phyloP scores from a whole-genome alignment of 1,140 invertebrate species.

The Paralvinella palmiformis region DNA sequence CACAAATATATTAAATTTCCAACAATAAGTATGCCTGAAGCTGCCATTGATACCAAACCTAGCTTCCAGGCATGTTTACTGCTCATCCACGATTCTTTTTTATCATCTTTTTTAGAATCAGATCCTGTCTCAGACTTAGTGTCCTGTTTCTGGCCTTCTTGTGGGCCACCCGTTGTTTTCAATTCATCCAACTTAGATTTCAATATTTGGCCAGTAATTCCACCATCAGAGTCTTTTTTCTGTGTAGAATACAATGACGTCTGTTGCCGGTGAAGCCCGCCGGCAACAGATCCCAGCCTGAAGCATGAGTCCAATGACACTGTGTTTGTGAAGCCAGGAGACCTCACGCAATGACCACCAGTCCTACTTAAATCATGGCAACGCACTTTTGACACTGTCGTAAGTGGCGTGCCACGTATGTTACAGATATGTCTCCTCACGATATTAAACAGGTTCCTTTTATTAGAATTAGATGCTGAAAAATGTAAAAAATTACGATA shows the following conservation, averaged over 20 bases:
- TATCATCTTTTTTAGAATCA: constrained; percentile 12
- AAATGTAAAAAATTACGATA: background rate
- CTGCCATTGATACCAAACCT: constrained; percentile 11
- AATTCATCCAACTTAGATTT: constrained; percentile 1
- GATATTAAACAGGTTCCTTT: background rate
- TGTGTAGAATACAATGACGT: background rate
- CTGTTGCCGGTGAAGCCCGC: background rate
- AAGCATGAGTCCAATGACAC: no score
- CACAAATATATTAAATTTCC: constrained; percentile 43
- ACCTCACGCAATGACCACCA: background rate
- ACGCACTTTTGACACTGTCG: background rate
- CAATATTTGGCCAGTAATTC: constrained; percentile 3
- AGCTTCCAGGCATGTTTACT: constrained; percentile 21
- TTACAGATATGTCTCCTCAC: background rate
- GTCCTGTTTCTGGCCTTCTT: background rate
- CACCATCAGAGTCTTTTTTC: background rate
- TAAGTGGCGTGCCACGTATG: background rate
- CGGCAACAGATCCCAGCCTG: background rate
- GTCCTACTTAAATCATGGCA: constrained; percentile 4
- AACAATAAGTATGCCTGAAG: constrained; percentile 25
- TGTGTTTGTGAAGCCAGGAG: background rate
- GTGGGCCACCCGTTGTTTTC: background rate
- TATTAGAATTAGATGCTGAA: background rate
- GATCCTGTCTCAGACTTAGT: background rate
- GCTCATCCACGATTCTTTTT: constrained; percentile 17